Base-by-base conservation (phyloP, 2,797 vertebrate genomes). In the Arrhamphus sclerolepis region DNA sequence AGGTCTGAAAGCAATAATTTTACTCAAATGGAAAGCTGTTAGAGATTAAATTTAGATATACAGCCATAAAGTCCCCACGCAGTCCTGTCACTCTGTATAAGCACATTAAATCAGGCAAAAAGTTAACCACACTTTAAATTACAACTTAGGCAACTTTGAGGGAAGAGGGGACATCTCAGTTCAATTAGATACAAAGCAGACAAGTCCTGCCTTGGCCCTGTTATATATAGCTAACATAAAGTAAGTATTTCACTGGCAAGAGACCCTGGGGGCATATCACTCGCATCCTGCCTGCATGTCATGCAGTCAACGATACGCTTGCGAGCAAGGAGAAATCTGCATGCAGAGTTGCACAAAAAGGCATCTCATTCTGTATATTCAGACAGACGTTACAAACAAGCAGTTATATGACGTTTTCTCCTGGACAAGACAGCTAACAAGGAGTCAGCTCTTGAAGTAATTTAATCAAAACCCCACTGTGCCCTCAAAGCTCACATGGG, bases 161-260 rank as follows among this genome's bases (percentile, higher is more conserved):
- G 49, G 38, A 63, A 71, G 57, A 68, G 58, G 69, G 57, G 49
- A 71, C 57, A 69, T 63, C 57, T 75, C 31, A 0, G 66, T 64
- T 70, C 61, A 87, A 80, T 83, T 66, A 68, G 56, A 72, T 62
- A 65, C 79, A 24, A 22, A 67, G 70, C 71, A 78, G 43, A 29
- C 74, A 19, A 26, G 34, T 57, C 48, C 63, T 70, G 74, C 58
- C 70, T 24, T 18, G 31, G 44, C 46, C 1, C 20, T 41, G 57
- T 84, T 75, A 87, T 87, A 59, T 64, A 90, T 87, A 46, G 72
- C 49, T 16, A 28, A 61, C 72, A 86, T 88, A 84, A 87, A 85
- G 50, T 40, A 55, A 47, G 31, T 42, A 56, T 77, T 83, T 65
- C 77, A 77, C 87, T 87, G 88, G 88, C 82, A 70, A 57, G 56